Conservation (phyloP, 2,888 invertebrate species). For the Agrenia bidenticulata region DNA sequence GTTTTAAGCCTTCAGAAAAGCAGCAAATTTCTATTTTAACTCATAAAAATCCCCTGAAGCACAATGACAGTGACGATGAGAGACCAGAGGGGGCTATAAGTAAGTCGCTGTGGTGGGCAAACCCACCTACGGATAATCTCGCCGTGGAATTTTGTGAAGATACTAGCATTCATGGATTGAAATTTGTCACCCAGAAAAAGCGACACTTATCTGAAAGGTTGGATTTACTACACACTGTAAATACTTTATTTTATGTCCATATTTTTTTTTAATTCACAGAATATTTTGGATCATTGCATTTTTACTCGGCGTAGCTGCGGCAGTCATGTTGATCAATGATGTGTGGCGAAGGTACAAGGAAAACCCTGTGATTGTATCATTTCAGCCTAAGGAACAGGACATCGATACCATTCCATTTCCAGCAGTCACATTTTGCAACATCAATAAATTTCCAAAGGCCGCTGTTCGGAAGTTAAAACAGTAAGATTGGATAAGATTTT, state of each 20-base stretch:
- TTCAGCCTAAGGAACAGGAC: conserved; percentile 42
- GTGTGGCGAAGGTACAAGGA: conserved; percentile 39
- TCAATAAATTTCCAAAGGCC: conserved; percentile 43
- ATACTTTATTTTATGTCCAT: too few relatives aligned
- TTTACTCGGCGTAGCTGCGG: conserved; percentile 20
- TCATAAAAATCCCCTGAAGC: neutral
- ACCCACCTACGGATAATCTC: conserved; percentile 23
- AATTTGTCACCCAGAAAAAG: conserved; percentile 39
- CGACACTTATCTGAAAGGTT: conserved; percentile 48
- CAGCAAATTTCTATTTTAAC: neutral
- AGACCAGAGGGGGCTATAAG: neutral
- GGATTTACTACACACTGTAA: too few relatives aligned
- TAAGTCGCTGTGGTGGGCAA: conserved; percentile 26
- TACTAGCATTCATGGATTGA: conserved; percentile 37
- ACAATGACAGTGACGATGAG: neutral
- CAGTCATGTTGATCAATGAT: conserved; percentile 30
- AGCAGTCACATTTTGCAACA: conserved; percentile 49
- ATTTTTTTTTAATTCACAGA: conserved; percentile 24
- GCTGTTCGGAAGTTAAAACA: conserved; percentile 30
- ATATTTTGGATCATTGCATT: conserved; percentile 42
- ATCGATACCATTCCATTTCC: conserved; percentile 44
- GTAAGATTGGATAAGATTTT: neutral
- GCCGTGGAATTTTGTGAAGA: conserved; percentile 22
- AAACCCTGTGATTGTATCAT: conserved; percentile 46
- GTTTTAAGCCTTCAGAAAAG: neutral